phyloP scores from a whole-genome alignment of 2,113 vertebrate genomes.

The Halichoerus grypus region DNA sequence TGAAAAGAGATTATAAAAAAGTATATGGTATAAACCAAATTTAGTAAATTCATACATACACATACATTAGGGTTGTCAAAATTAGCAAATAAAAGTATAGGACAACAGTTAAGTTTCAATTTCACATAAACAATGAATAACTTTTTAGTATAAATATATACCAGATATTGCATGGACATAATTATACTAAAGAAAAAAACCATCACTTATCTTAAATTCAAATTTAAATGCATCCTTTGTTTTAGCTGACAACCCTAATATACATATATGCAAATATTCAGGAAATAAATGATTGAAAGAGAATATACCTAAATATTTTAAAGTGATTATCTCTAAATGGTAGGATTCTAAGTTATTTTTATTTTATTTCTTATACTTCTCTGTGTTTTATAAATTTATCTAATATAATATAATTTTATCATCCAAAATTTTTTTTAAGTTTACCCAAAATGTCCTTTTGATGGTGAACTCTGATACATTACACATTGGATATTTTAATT shows the following conservation, averaged over 20 bases:
- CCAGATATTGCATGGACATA: neutral
- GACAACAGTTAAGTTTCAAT: neutral
- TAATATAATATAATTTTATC: conserved; percentile 30
- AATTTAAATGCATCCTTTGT: conserved; percentile 22
- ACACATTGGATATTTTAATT: neutral
- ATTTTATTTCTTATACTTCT: conserved; percentile 11
- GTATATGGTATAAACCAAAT: neutral
- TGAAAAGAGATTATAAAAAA: neutral
- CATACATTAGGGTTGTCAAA: neutral
- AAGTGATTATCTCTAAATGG: neutral
- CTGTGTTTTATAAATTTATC: conserved; percentile 9
- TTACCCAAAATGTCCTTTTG: neutral
- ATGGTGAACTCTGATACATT: neutral
- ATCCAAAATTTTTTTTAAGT: neutral
- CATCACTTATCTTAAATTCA: neutral
- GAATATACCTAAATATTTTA: neutral
- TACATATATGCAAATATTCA: neutral
- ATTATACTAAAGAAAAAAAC: neutral
- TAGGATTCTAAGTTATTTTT: conserved; percentile 12
- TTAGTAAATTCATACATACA: neutral
- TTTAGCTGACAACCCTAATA: neutral
- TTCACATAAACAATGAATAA: neutral
- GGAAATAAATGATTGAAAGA: neutral
- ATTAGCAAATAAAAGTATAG: conserved; percentile 16
- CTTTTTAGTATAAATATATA: neutral